A percentile compares a stretch with the other conserved stretches of the same genome.
These are phyloP conservation scores for Gari tellinella DNA, from an alignment of 2,888 invertebrate species.

Conservation along the genomic window DNA sequence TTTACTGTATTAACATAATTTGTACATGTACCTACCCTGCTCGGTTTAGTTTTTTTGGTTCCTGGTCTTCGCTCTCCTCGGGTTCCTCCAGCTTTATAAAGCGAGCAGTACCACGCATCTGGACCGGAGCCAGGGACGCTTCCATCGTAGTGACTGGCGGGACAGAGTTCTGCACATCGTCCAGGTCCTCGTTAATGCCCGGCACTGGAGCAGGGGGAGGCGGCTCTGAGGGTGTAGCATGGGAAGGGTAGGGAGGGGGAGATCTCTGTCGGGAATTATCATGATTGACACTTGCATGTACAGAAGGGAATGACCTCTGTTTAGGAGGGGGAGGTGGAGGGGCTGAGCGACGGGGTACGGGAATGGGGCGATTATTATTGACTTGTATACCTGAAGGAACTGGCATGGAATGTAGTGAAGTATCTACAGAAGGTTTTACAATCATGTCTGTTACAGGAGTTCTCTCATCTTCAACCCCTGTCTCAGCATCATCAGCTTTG, in stretches of 20 bases:
- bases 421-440: neutral
- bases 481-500: neutral
- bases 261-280: neutral
- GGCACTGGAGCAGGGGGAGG: slow-evolving; percentile 15
- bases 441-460: neutral
- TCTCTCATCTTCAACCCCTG: neutral
- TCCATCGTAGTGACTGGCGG: slow-evolving; percentile 39
- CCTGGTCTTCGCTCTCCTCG: slow-evolving; percentile 42
- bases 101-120: slow-evolving; percentile 35
- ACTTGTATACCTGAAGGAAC: slow-evolving; percentile 29
- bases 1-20: too few relatives aligned
- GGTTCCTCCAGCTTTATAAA: slow-evolving; percentile 48
- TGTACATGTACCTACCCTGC: slow-evolving; percentile 28
- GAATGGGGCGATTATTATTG: slow-evolving; percentile 47
- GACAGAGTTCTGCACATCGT: slow-evolving; percentile 19
- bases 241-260: slow-evolving; percentile 14
- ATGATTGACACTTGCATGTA: slow-evolving; percentile 21
- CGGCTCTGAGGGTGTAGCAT: slow-evolving; percentile 1
- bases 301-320: slow-evolving; percentile 19
- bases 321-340: slow-evolving; percentile 35
- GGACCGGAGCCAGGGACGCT: slow-evolving; percentile 14
- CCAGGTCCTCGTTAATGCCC: slow-evolving; percentile 12
- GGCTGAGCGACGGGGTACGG: slow-evolving; percentile 50
- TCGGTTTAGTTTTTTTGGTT: slow-evolving; percentile 10
- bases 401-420: slow-evolving; percentile 48